Evolutionary conservation across 2,888 invertebrate species (phyloP), one percentile per base, ranked within the genome.

Genomic region (Diloba caeruleocephala): DNA sequence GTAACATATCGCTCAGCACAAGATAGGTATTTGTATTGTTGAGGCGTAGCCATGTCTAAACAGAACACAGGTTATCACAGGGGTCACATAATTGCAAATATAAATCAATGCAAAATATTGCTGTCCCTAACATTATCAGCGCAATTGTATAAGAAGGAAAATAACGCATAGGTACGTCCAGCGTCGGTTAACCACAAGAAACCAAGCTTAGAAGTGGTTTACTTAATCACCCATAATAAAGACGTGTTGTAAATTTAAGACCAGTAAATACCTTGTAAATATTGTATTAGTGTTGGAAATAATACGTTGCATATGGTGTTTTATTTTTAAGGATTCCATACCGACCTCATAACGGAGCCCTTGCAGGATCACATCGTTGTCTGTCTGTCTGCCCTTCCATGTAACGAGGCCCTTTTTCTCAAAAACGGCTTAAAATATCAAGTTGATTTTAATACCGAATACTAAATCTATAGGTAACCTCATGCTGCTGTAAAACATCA

Each of bases 1-100:
- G 3, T 28, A 37, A 41, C 23, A 13, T 15, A 34, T 48, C 37
- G 45, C 34, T 37, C 57, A 55, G 45, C 59, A 53, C 44, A 50
- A 4, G 29, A 29, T 58, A 72, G 12, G 19, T 58, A 48, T 43
- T 44, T 15, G 42, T 32, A 52, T 60, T 50, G 41, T 55, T 56
- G 46, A 21, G 25, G 54, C 52, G 36, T 29, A 23, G 17, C 45
- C 36, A 26, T 43, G 39, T 45, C 28, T 13, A 55, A 36, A 42
- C 66, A 60, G 51, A 53, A 37, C 48, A 38, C 23, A 58, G 73
- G 70, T 75, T 75, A 74, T 74, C 76, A 36, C 15, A 10, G 14
- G 55, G 73, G 73, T 60, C 62, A 52, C 7, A 36, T 45, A 41
- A 42, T 45, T 48, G 56, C 53, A 49, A 57, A 55, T 64, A 59